Conservation (phyloP, 2,797 vertebrate species). For the Gastrophryne carolinensis region DNA sequence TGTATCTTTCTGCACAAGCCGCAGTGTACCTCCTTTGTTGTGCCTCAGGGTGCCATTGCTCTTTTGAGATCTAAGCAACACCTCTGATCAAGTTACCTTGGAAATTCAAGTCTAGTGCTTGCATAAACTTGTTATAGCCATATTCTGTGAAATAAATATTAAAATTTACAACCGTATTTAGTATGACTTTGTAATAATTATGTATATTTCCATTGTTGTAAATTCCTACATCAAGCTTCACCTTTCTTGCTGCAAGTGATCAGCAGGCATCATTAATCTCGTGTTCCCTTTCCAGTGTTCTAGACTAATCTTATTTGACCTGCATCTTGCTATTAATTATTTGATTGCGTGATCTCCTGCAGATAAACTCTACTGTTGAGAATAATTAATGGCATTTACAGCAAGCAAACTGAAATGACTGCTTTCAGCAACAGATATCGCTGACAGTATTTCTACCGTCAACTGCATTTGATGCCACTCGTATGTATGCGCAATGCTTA, state of each 20-base stretch:
- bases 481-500: too few relatives aligned
- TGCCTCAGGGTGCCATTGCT: too few relatives aligned
- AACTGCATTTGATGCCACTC: too few relatives aligned
- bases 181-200: neutral
- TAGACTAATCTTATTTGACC: neutral
- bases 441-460: too few relatives aligned
- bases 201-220: neutral
- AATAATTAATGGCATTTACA: neutral
- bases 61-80: too few relatives aligned
- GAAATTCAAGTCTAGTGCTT: too few relatives aligned
- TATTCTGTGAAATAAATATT: neutral
- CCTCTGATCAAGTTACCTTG: too few relatives aligned
- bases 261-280: constrained; percentile 9
- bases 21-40: too few relatives aligned
- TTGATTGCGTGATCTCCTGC: constrained; percentile 1
- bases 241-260: neutral
- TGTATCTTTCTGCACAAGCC: too few relatives aligned
- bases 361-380: neutral
- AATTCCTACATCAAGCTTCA: neutral
- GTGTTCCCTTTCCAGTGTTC: neutral
- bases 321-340: neutral
- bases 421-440: too few relatives aligned
- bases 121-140: too few relatives aligned
- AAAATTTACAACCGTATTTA: neutral
- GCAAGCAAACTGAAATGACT: neutral